Conservation (phyloP, 2,797 vertebrate species). For the Rhinatrema bivittatum region DNA sequence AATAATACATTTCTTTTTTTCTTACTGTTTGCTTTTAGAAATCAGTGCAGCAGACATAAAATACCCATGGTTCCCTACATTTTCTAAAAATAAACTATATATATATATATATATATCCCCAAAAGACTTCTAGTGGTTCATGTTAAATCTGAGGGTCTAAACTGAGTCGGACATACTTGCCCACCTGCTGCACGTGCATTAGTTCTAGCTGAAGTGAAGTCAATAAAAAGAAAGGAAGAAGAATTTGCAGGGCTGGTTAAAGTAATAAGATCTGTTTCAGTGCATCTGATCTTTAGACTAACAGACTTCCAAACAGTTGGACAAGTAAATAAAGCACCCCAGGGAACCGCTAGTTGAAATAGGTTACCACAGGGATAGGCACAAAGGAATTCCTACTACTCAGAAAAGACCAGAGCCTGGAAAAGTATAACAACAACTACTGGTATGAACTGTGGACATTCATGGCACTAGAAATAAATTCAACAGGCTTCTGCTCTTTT, state of each 20-base stretch:
- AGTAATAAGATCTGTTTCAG: constrained; percentile 84
- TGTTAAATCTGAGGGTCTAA: constrained; percentile 24
- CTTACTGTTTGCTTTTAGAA: no score
- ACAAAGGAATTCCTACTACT: constrained; percentile 72
- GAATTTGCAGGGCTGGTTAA: constrained; percentile 68
- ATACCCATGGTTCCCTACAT: constrained; percentile 32
- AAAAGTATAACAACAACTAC: constrained; percentile 41
- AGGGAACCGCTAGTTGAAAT: constrained; percentile 66
- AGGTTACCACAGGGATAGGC: constrained; percentile 62
- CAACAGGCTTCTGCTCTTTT: constrained; percentile 2
- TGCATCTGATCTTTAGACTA: constrained; percentile 75
- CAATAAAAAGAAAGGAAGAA: constrained; percentile 49
- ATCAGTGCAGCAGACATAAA: no score
- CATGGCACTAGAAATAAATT: not conserved
- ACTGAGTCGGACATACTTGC: constrained; percentile 34
- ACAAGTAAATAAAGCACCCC: constrained; percentile 82
- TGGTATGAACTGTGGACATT: constrained; percentile 48
- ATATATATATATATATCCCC: no score
- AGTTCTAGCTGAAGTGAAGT: constrained; percentile 50
- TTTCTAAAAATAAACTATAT: constrained; percentile 40
- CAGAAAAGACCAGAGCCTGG: constrained; percentile 42
- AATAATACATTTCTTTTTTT: no score
- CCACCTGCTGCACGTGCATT: constrained; percentile 40
- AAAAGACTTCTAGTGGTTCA: constrained; percentile 39
- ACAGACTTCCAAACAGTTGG: constrained; percentile 81